Base-by-base conservation (phyloP, 2,113 vertebrate genomes). In the Scytalopus superciliaris region DNA sequence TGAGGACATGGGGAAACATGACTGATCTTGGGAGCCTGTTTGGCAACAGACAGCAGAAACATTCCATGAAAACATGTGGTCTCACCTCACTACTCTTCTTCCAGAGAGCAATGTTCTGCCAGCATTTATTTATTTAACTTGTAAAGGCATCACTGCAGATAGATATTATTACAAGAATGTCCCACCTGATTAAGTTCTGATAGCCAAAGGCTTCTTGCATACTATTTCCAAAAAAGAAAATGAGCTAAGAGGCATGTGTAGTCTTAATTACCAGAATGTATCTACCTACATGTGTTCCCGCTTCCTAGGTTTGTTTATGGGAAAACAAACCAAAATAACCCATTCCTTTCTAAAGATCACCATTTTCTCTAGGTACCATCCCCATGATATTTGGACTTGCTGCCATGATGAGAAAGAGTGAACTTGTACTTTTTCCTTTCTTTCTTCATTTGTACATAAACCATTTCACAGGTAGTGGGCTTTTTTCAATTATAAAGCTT, bases 91-190 rank as follows among this genome's bases (percentile, higher is more conserved):
- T 56, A 21, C 14, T 81, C 13, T 14, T n/a, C 19, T 78, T 93
- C 50, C 44, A 63, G 59, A 76, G n/a, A 83, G 35, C 22, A 68
- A 8, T 39, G 45, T 57, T 72, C 57, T 50, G 59, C 47, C 77
- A 89, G 66, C 9, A 87, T 68, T 95, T 94, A 47, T 84, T 93
- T 96, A 63, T 88, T 96, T 94, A 80, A 80, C 62, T 84, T 87
- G 68, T 73, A 88, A 85, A 94, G 13, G 69, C 84, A 28, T 63
- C 80, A 78, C 18, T 86, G 47, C 21, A 84, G 85, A 78, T 39
- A 68, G 57, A 81, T 81, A 64, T 37, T 88, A 64, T 56, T 74
- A 87, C 67, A 93, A 76, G 66, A 82, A 74, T 73, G 70, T 68
- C 52, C 77, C 68, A 87, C 35, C 28, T 84, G 92, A 75, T 80